These are phyloP conservation scores for Prionailurus bengalensis DNA, from an alignment of 2,113 vertebrate genomes.

Conservation along the genomic window DNA sequence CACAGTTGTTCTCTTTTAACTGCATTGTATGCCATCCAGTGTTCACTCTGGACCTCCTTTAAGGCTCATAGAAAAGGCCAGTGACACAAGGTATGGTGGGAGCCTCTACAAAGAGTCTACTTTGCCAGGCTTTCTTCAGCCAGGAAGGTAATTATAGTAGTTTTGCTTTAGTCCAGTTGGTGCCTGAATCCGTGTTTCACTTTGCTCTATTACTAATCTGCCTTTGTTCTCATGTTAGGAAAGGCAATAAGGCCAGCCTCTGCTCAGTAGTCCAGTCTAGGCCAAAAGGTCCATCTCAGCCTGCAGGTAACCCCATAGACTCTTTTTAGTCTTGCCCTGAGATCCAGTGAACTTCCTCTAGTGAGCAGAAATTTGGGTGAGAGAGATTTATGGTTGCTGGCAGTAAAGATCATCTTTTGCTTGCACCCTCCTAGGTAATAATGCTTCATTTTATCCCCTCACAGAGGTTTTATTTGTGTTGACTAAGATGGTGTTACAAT, in stretches of 20 bases:
- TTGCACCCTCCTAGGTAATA: background rate
- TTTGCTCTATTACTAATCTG: background rate
- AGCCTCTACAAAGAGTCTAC: background rate
- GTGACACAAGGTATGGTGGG: background rate
- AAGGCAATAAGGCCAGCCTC: background rate
- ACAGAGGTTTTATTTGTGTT: background rate
- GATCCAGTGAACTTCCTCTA: background rate
- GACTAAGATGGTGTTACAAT: background rate
- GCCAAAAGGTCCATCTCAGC: background rate
- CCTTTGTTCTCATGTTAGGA: background rate
- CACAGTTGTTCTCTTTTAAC: background rate
- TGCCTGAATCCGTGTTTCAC: background rate
- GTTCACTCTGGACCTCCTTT: background rate
- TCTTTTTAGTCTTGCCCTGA: background rate
- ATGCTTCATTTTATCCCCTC: background rate
- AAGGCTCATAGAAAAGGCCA: background rate
- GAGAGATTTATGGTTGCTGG: background rate
- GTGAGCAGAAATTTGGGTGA: background rate
- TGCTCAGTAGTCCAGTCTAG: background rate
- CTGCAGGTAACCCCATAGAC: background rate
- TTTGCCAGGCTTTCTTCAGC: background rate
- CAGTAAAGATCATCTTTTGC: background rate
- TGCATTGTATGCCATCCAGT: background rate
- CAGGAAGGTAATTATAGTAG: background rate
- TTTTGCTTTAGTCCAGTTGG: background rate